Conservation (phyloP, 2,888 invertebrate genomes). For the Megamerina dolium region DNA sequence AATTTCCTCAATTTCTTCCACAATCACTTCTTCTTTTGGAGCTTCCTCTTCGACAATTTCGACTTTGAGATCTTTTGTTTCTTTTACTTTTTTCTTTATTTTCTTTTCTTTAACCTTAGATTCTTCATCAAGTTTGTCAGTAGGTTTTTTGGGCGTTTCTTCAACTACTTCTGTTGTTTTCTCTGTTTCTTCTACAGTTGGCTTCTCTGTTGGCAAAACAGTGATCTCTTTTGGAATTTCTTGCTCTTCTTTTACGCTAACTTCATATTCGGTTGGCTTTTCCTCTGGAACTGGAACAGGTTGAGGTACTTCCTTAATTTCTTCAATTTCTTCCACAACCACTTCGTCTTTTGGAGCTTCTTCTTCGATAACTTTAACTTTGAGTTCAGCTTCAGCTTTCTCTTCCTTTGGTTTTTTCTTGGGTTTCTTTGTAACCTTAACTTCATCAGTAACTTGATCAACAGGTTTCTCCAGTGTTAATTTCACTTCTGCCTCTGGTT, state of each 20-base stretch:
- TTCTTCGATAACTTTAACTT: slow-evolving; percentile 37
- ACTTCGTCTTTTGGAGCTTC: slow-evolving; percentile 28
- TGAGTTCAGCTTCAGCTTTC: slow-evolving; percentile 38
- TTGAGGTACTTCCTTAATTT: slow-evolving; percentile 32
- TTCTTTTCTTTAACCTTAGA: slow-evolving; percentile 35
- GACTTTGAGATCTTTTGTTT: slow-evolving; percentile 28
- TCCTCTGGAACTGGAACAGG: slow-evolving; percentile 24
- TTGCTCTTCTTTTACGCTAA: slow-evolving; percentile 25
- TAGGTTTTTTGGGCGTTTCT: slow-evolving; percentile 27
- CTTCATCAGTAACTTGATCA: slow-evolving; percentile 29
- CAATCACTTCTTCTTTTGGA: slow-evolving; percentile 27
- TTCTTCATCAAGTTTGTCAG: slow-evolving; percentile 28
- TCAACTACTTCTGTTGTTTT: slow-evolving; percentile 33
- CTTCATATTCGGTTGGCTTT: slow-evolving; percentile 27
- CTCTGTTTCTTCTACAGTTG: slow-evolving; percentile 28
- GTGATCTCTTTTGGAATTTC: slow-evolving; percentile 7
- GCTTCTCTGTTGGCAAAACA: slow-evolving; percentile 26
- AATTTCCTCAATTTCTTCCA: slow-evolving; percentile 29
- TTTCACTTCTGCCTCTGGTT: slow-evolving; percentile 38
- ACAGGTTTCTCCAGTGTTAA: slow-evolving; percentile 25
- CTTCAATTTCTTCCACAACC: slow-evolving; percentile 34
- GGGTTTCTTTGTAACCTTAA: slow-evolving; percentile 36
- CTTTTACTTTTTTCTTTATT: slow-evolving; percentile 32
- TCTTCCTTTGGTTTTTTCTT: slow-evolving; percentile 35
- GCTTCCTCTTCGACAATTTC: slow-evolving; percentile 30